Evolutionary conservation across 2,888 invertebrate genomes (phyloP), one percentile per base, ranked within the genome.

Genomic region (Norana najaformis): DNA sequence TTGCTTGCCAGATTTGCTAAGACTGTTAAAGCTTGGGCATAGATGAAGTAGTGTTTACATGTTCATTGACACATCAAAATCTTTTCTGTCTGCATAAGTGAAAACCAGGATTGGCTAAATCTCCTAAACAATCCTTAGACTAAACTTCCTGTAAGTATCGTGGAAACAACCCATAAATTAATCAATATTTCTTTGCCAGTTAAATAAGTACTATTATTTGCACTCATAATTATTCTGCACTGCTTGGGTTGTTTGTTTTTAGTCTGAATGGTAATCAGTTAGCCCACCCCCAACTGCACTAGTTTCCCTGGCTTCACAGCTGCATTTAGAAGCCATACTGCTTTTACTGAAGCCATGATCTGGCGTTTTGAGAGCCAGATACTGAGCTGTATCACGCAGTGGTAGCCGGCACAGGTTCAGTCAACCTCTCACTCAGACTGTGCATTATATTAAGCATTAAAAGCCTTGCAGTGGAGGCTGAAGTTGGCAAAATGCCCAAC

Each of bases 401-500:
- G 69, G 69, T n/a, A n/a, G 69, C n/a, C 69, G 30, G 69, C 69
- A 69, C 69, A 69, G 69, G 30, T 69, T 69, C 69, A n/a, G n/a
- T 69, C 69, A 69, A 69, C 69, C 69, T 69, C 69, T 69, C 69
- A 6, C 69, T 69, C 69, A 69, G 69, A 69, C 69, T 69, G 8
- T 69, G 69, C 69, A 30, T 69, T 11, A 69, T 30, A 69, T 69
- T n/a, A 69, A n/a, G n/a, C 69, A n/a, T 69, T 69, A 69, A 69
- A 69, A 69, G 69, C 69, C 13, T n/a, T 69, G 30, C 69, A 69
- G 69, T 13, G n/a, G 30, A 69, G n/a, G n/a, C 69, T 69, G 69
- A n/a, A 69, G 69, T 69, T 69, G 69, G 69, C 69, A 69, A 69
- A n/a, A n/a, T 69, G 69, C 69, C 69, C 69, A 69, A n/a, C n/a